Conservation (phyloP, 2,113 vertebrate species). For the Pelodiscus sinensis region DNA sequence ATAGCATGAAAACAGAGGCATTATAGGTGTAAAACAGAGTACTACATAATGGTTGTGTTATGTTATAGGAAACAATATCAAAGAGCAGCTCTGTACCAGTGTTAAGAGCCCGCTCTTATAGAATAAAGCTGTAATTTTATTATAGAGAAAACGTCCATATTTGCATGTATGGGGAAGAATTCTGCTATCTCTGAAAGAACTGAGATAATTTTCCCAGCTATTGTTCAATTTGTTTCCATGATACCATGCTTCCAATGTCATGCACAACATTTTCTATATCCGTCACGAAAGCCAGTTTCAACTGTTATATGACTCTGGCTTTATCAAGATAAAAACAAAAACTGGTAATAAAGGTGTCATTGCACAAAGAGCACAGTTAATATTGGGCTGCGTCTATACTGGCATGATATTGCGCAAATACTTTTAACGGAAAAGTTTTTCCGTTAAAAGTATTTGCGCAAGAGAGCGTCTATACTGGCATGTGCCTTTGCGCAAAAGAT, state of each 20-base stretch:
- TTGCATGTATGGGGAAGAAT: constrained; percentile 26
- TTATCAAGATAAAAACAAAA: constrained; percentile 55
- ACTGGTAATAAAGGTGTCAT: constrained; percentile 28
- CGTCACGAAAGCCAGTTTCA: constrained; percentile 15
- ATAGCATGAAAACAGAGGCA: not conserved
- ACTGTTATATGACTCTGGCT: constrained; percentile 17
- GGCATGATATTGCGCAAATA: too few relatives aligned
- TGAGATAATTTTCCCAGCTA: constrained; percentile 36
- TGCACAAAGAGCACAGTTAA: constrained; percentile 34
- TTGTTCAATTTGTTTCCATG: constrained; percentile 36
- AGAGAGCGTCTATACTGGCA: too few relatives aligned
- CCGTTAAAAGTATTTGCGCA: too few relatives aligned
- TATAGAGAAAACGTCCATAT: constrained; percentile 11
- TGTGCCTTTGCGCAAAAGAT: too few relatives aligned
- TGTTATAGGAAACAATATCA: not conserved
- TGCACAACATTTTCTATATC: not conserved
- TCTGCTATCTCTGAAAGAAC: constrained; percentile 35
- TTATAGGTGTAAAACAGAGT: not conserved
- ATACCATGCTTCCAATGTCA: constrained; percentile 28
- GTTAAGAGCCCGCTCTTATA: not conserved
- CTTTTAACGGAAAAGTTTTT: too few relatives aligned
- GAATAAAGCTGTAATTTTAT: constrained; percentile 42
- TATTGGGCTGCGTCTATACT: too few relatives aligned
- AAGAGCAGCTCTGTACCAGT: not conserved
- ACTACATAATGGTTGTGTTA: not conserved